Evolutionary conservation across 2,888 invertebrate species (phyloP).

Genomic region (Dasypolia templi): DNA sequence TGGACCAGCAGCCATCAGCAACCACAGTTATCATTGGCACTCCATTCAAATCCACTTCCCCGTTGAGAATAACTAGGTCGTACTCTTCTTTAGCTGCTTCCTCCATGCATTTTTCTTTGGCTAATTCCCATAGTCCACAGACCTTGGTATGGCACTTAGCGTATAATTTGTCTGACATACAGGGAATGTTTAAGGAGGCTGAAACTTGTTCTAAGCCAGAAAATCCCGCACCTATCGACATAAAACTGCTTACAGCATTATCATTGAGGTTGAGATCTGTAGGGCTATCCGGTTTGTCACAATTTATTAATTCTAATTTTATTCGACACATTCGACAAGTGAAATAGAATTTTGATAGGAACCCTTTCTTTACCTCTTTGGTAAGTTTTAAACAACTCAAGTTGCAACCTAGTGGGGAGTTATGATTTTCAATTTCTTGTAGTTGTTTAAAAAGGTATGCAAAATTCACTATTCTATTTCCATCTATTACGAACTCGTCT

Average conservation of each 20-base stretch:
- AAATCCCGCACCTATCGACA: constrained; percentile 4
- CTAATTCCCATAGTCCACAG: constrained; percentile 12
- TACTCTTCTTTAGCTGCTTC: constrained; percentile 13
- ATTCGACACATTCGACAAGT: no score
- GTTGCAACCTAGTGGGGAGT: no score
- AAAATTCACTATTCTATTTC: no score
- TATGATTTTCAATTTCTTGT: no score
- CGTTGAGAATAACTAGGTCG: constrained; percentile 5
- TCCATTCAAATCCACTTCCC: constrained; percentile 14
- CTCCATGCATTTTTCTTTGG: constrained; percentile 10
- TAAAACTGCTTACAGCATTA: constrained; percentile 16
- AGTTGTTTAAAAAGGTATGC: no score
- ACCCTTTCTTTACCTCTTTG: no score
- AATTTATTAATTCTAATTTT: constrained; percentile 1
- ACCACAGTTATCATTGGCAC: constrained; percentile 20
- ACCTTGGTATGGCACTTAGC: constrained; percentile 14
- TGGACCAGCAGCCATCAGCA: constrained; percentile 23
- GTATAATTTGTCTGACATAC: constrained; percentile 7
- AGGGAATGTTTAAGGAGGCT: constrained; percentile 3
- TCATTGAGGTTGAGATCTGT: constrained; percentile 6
- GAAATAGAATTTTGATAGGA: no score
- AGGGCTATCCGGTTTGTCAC: neutral
- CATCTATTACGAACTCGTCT: no score
- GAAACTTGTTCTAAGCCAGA: constrained; percentile 12
- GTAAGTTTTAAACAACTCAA: no score